Conservation (phyloP, 2,888 invertebrate species). For the Drosophila melanosoma region DNA sequence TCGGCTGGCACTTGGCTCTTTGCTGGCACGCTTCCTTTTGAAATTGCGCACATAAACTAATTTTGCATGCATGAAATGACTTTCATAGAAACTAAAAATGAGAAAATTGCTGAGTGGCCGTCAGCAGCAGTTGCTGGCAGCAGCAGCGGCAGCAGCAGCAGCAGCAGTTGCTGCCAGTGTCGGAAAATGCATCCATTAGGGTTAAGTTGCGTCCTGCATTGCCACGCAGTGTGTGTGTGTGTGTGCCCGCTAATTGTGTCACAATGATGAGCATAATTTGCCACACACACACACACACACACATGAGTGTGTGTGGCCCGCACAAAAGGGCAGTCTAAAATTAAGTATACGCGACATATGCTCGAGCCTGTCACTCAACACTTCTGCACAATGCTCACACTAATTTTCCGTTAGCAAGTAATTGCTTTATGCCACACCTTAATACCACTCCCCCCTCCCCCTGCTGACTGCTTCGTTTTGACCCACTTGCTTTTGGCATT, state of each 20-base stretch:
- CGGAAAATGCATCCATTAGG: conserved; percentile 68
- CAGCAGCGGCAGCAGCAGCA: conserved; percentile 25
- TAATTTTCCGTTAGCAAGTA: conserved; percentile 80
- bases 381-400: conserved; percentile 57
- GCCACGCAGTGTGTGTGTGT: conserved; percentile 20
- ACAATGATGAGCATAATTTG: conserved; percentile 80
- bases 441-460: neutral
- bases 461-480: neutral
- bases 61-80: conserved; percentile 78
- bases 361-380: conserved; percentile 16
- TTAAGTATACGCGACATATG: conserved; percentile 73
- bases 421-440: conserved; percentile 67
- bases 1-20: neutral
- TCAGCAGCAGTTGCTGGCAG: conserved; percentile 13
- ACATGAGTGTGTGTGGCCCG: neutral
- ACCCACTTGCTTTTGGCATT: conserved; percentile 9
- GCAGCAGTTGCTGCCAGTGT: conserved; percentile 3
- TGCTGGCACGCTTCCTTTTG: conserved; percentile 42
- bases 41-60: conserved; percentile 79
- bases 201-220: conserved; percentile 57
- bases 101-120: conserved; percentile 61
- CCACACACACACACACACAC: conserved; percentile 9
- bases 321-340: conserved; percentile 55
- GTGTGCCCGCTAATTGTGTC: conserved; percentile 68
- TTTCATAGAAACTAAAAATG: conserved; percentile 68